Evolutionary conservation across 2,797 vertebrate genomes (phyloP), one percentile per base, ranked within the genome.

Genomic region (Hyperoplus immaculatus): DNA sequence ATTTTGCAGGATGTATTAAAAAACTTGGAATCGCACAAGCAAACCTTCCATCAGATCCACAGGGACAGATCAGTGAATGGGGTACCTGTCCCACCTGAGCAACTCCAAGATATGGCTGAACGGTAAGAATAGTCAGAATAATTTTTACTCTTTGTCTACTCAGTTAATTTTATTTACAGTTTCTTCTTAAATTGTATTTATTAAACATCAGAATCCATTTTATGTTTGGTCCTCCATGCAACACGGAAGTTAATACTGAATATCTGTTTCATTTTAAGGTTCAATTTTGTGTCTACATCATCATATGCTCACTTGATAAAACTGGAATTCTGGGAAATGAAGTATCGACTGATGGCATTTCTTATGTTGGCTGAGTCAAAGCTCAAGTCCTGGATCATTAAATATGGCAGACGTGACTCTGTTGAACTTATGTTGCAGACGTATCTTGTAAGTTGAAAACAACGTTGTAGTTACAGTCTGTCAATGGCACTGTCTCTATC

Each of bases 341-440:
- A 99, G 91, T 99, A 99, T 86, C 96, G 97, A 61, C 93, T 99
- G 56, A 97, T 99, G 92, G 97, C 97, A 16, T 97, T 99, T 69
- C 95, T 99, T 61, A 95, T 97, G 66, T 92, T 99, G 82, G 98
- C 98, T 47, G 98, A 99, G 92, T 97, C 97, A 8, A 99, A 99
- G 88, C 97, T 99, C 69, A 99, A 99, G 90, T 97, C 97, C 0
- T 99, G 98, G 98, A 99, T 99, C 91, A 97, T 99, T 84, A 99
- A 99, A 94, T 99, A 99, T 0, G 98, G 98, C 90, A 94, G 98
- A 36, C 94, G 97, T 58, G 98, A 99, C 54, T 98, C 98, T 0
- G 98, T 99, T 76, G 97, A 99, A 81, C 93, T 98, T 11, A 95
- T 99, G 75, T 87, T 99, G 58, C 97, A 99, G 53, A 97, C 95